Conservation (phyloP, 2,888 invertebrate species). For the Drosophila peninsularis region DNA sequence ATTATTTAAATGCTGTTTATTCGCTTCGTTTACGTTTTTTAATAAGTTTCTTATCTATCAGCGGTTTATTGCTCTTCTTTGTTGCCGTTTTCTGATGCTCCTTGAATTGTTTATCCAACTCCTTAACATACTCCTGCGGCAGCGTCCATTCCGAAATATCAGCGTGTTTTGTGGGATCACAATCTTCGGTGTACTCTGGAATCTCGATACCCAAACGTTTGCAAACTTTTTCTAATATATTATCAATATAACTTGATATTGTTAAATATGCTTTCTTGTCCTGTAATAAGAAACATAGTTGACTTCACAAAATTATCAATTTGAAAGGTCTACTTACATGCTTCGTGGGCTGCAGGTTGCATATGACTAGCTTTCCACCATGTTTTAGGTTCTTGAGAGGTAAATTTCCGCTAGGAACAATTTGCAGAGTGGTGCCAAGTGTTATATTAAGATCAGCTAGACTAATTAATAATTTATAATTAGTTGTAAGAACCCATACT, state of each 20-base stretch:
- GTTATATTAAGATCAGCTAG: constrained; percentile 96
- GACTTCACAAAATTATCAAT: not conserved
- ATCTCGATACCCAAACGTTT: constrained; percentile 90
- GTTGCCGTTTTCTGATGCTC: constrained; percentile 45
- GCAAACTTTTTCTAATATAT: constrained; percentile 90
- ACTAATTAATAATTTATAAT: constrained; percentile 85
- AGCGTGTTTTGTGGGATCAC: constrained; percentile 88
- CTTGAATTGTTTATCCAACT: constrained; percentile 88
- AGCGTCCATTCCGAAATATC: constrained; percentile 89
- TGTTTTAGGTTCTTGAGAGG: constrained; percentile 94
- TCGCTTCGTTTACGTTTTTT: constrained; percentile 46
- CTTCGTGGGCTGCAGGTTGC: constrained; percentile 99
- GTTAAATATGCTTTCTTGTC: constrained; percentile 95
- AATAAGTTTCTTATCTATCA: constrained; percentile 20
- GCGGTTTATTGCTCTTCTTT: constrained; percentile 14
- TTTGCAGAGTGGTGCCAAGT: constrained; percentile 98
- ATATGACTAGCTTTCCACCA: constrained; percentile 95
- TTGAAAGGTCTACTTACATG: constrained; percentile 87
- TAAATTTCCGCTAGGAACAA: constrained; percentile 97
- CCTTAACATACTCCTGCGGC: constrained; percentile 86
- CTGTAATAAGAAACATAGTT: constrained; percentile 84
- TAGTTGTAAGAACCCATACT: no score
- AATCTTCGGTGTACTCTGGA: constrained; percentile 88
- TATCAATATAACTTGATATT: constrained; percentile 95
- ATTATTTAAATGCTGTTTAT: constrained; percentile 12